A percentile compares a stretch with the other conserved stretches of the same genome.
Evolutionary conservation across 2,113 vertebrate species (phyloP).

Genomic region (Rhinoptilus africanus): DNA sequence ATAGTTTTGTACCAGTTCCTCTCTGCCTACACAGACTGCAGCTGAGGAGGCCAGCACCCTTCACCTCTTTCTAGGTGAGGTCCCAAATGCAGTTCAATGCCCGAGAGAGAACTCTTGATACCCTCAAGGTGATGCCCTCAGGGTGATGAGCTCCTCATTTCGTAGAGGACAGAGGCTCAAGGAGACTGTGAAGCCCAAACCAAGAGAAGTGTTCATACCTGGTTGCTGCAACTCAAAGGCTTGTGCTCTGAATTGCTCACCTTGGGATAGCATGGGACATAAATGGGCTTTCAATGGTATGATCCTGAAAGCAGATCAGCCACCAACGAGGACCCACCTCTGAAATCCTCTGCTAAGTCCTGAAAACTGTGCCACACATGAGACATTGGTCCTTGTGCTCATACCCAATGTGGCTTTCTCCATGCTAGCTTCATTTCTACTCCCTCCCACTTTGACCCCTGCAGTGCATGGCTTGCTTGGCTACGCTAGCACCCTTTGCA

Average conservation of each 20-base stretch:
- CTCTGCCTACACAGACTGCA: background rate
- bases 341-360: background rate
- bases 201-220: background rate
- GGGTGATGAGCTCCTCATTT: background rate
- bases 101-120: background rate
- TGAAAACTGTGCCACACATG: background rate
- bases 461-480: background rate
- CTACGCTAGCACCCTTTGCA: background rate
- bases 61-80: background rate
- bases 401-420: background rate
- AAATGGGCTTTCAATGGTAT: background rate
- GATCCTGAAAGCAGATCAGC: background rate
- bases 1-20: background rate
- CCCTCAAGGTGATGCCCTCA: background rate
- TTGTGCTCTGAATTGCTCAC: background rate
- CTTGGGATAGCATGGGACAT: accelerated
- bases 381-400: background rate
- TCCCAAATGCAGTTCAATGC: background rate
- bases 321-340: accelerated
- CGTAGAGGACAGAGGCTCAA: background rate
- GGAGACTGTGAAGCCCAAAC: background rate
- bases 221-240: background rate
- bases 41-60: background rate
- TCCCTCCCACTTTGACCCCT: background rate
- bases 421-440: background rate